These are phyloP conservation scores for Pseudomyrmex cubaensis DNA, from an alignment of 1,140 invertebrate species.

Conservation along the genomic window DNA sequence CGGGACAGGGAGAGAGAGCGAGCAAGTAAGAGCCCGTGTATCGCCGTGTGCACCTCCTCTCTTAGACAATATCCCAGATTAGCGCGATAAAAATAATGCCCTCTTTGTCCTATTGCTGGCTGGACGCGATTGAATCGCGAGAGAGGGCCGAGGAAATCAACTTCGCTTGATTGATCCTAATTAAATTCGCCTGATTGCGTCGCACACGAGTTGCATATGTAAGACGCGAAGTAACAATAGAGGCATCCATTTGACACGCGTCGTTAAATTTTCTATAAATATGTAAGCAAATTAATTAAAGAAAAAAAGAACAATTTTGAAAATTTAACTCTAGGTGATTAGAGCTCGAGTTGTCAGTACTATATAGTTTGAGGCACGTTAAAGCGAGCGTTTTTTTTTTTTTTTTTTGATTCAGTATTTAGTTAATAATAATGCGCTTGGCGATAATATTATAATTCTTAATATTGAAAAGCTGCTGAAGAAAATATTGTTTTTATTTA, in stretches of 20 bases:
- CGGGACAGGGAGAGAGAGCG: slow-evolving; percentile 43
- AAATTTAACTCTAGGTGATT: no score
- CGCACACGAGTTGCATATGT: slow-evolving; percentile 26
- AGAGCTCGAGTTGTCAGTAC: no score
- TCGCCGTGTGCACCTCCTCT: slow-evolving; percentile 30
- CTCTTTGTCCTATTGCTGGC: slow-evolving; percentile 23
- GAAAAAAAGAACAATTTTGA: not conserved
- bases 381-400: not conserved
- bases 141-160: slow-evolving; percentile 26
- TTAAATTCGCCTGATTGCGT: slow-evolving; percentile 46
- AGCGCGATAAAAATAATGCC: slow-evolving; percentile 59
- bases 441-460: not conserved
- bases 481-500: not conserved
- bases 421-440: not conserved
- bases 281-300: slow-evolving; percentile 4
- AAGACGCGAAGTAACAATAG: slow-evolving; percentile 1
- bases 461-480: not conserved
- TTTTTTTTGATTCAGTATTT: slow-evolving; percentile 1
- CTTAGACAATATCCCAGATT: slow-evolving; percentile 67
- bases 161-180: slow-evolving; percentile 26
- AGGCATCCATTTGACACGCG: not conserved
- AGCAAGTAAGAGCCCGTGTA: not conserved
- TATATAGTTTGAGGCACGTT: not conserved
- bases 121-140: slow-evolving; percentile 44
- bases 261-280: slow-evolving; percentile 19